These are phyloP conservation scores for Hemithea aestivaria DNA, from an alignment of 2,888 invertebrate species.

Conservation along the genomic window DNA sequence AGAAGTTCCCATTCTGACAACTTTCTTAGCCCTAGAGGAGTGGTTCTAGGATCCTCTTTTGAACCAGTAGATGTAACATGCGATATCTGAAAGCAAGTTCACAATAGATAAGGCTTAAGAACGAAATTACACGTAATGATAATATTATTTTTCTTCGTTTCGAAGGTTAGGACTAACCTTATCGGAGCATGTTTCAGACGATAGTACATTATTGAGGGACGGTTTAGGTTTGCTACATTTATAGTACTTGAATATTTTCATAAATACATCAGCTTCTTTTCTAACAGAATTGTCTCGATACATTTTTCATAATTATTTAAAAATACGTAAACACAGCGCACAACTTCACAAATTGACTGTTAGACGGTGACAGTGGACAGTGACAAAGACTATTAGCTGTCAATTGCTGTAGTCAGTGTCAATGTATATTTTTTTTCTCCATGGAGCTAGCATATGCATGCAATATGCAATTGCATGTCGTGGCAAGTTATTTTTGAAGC, in stretches of 20 bases:
- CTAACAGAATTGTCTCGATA: slow-evolving; percentile 10
- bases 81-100: slow-evolving; percentile 31
- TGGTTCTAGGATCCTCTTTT: slow-evolving; percentile 39
- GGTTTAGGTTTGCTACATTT: slow-evolving; percentile 84
- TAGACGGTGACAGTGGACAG: too few relatives aligned
- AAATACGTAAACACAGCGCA: too few relatives aligned
- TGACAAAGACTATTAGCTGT: too few relatives aligned
- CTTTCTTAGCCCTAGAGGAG: slow-evolving; percentile 46
- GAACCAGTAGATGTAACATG: slow-evolving; percentile 3
- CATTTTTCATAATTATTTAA: slow-evolving; percentile 21
- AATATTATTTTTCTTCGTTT: background rate
- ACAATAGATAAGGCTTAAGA: background rate
- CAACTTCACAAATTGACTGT: too few relatives aligned
- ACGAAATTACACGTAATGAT: background rate
- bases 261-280: slow-evolving; percentile 69
- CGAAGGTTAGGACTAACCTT: slow-evolving; percentile 30
- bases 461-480: too few relatives aligned
- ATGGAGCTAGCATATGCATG: too few relatives aligned
- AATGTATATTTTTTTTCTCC: too few relatives aligned
- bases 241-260: slow-evolving; percentile 87
- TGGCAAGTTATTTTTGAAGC: too few relatives aligned
- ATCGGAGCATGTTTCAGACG: slow-evolving; percentile 52
- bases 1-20: slow-evolving; percentile 81
- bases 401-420: too few relatives aligned
- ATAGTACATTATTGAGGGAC: slow-evolving; percentile 81